These are phyloP conservation scores for Globia sparganii DNA, from an alignment of 2,888 invertebrate genomes.

Conservation along the genomic window DNA sequence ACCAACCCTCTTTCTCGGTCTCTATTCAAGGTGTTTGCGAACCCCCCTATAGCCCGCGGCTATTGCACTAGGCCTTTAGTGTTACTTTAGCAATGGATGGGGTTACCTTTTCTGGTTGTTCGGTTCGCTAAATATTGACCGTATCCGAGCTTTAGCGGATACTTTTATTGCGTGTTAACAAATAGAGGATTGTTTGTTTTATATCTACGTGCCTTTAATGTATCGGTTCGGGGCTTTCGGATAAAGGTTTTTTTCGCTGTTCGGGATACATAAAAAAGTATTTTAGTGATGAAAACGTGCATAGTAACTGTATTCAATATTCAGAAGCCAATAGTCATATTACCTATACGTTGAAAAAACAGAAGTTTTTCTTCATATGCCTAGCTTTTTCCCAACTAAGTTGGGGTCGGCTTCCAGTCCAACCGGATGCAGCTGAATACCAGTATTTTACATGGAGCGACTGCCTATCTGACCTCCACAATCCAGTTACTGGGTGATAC, in stretches of 20 bases:
- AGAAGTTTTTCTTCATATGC: neutral
- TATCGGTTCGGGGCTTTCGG: slow-evolving; percentile 49
- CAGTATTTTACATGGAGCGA: neutral
- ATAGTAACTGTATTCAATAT: neutral
- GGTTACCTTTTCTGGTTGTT: slow-evolving; percentile 73
- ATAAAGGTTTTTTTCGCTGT: slow-evolving; percentile 26
- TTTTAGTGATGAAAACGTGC: slow-evolving; percentile 1
- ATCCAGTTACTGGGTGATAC: neutral
- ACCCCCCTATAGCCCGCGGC: slow-evolving; percentile 73
- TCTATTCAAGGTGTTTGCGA: slow-evolving; percentile 59
- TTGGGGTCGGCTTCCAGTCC: neutral
- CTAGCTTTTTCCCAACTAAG: neutral
- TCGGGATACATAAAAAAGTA: slow-evolving; percentile 9
- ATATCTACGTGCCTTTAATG: slow-evolving; percentile 69
- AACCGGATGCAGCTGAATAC: neutral
- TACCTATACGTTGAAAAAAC: neutral
- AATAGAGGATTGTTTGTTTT: slow-evolving; percentile 75
- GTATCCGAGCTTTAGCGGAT: slow-evolving; percentile 76
- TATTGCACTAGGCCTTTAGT: slow-evolving; percentile 83
- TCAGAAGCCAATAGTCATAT: neutral
- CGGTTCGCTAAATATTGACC: slow-evolving; percentile 83
- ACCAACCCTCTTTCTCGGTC: slow-evolving; percentile 46
- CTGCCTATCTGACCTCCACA: neutral
- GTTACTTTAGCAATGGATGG: slow-evolving; percentile 81
- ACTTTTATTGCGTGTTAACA: slow-evolving; percentile 86